Evolutionary conservation across 2,888 invertebrate genomes (phyloP).

Genomic region (Caenorhabditis panamensis): DNA sequence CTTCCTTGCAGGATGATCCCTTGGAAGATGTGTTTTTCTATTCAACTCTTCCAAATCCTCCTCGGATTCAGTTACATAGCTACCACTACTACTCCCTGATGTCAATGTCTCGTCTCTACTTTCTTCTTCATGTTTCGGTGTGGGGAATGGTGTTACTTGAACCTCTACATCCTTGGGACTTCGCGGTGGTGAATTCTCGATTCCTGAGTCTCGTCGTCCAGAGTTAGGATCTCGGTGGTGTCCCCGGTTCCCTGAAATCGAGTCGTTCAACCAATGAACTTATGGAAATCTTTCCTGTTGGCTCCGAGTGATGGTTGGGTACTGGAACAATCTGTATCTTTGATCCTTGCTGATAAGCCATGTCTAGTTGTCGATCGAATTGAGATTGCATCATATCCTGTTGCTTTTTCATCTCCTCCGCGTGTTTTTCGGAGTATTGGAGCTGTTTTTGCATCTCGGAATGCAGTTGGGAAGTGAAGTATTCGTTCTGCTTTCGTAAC

Average conservation of each 20-base stretch:
- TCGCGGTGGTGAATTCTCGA: slow-evolving; percentile 37
- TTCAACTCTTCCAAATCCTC: slow-evolving; percentile 47
- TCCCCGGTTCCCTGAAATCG: slow-evolving; percentile 20
- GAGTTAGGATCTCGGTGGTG: not conserved
- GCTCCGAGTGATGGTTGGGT: slow-evolving; percentile 33
- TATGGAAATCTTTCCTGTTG: slow-evolving; percentile 35
- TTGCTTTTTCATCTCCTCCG: slow-evolving; percentile 67
- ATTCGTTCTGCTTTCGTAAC: slow-evolving; percentile 71
- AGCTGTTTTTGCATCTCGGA: slow-evolving; percentile 71
- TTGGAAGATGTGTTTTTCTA: slow-evolving; percentile 61
- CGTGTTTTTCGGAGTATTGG: slow-evolving; percentile 60
- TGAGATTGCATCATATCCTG: slow-evolving; percentile 65
- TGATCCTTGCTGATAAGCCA: slow-evolving; percentile 56
- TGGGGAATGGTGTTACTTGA: slow-evolving; percentile 34
- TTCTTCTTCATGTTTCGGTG: slow-evolving; percentile 27
- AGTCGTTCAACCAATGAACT: not conserved
- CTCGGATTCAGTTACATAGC: slow-evolving; percentile 34
- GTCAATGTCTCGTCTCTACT: slow-evolving; percentile 25
- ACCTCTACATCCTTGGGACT: slow-evolving; percentile 43
- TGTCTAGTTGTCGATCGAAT: slow-evolving; percentile 54
- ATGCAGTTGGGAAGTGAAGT: slow-evolving; percentile 71
- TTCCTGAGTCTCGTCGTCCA: slow-evolving; percentile 43
- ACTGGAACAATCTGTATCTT: slow-evolving; percentile 48
- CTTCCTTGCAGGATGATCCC: slow-evolving; percentile 73
- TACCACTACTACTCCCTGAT: slow-evolving; percentile 23